phyloP scores from a whole-genome alignment of 1,140 invertebrate species.

The Meteorus sp. region DNA sequence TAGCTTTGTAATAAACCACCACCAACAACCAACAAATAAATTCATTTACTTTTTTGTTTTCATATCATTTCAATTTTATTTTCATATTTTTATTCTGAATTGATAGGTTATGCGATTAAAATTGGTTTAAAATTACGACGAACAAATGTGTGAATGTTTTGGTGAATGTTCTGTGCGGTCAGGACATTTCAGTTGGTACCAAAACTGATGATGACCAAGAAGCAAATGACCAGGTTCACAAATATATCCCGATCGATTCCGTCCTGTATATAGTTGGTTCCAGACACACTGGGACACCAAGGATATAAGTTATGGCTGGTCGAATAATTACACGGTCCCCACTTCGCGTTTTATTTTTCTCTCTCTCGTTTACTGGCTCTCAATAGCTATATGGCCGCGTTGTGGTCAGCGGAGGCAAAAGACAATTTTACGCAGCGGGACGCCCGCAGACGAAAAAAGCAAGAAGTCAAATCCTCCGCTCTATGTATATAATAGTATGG shows the following conservation, averaged over 20 bases:
- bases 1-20: slow-evolving; percentile 31
- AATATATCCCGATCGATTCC: slow-evolving; percentile 28
- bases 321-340: slow-evolving; percentile 56
- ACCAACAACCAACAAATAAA: neutral
- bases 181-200: neutral
- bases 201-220: slow-evolving; percentile 1
- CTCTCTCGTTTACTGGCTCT: neutral
- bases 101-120: neutral
- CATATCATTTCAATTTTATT: neutral
- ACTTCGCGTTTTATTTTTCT: slow-evolving; percentile 32
- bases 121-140: neutral
- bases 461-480: neutral
- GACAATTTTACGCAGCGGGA: slow-evolving; percentile 60
- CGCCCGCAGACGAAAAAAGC: slow-evolving; percentile 29
- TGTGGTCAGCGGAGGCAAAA: slow-evolving; percentile 56
- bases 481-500: slow-evolving; percentile 10
- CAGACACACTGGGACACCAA: slow-evolving; percentile 31
- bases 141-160: too few species aligned
- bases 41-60: neutral
- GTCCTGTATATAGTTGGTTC: slow-evolving; percentile 10
- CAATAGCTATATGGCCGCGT: slow-evolving; percentile 35
- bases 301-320: slow-evolving; percentile 52
- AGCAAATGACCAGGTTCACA: slow-evolving; percentile 28
- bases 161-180: neutral
- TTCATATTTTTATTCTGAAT: neutral